A percentile compares a stretch with the other conserved stretches of the same genome.
These are phyloP conservation scores for Caloenas nicobarica DNA, from an alignment of 2,113 vertebrate genomes.

Conservation along the genomic window DNA sequence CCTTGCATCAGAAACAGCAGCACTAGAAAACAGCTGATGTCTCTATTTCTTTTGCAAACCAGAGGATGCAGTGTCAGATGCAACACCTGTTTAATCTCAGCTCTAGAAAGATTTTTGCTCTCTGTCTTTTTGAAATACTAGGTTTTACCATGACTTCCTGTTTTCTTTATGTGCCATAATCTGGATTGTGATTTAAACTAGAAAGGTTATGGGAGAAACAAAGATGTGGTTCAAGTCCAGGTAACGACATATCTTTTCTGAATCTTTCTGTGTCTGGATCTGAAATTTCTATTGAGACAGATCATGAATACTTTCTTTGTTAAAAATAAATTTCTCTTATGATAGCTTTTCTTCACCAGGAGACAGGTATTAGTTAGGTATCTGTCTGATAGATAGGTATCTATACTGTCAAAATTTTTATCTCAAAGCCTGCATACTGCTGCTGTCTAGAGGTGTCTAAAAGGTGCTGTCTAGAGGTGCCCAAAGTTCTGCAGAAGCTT, in stretches of 20 bases:
- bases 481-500: neutral
- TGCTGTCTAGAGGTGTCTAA: neutral
- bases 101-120: neutral
- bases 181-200: neutral
- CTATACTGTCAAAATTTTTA: neutral
- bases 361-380: neutral
- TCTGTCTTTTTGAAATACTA: neutral
- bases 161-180: neutral
- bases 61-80: neutral
- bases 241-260: neutral
- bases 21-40: neutral
- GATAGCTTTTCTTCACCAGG: neutral
- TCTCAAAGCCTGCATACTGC: neutral
- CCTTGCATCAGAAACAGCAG: conserved; percentile 1
- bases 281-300: neutral
- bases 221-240: neutral
- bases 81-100: neutral
- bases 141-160: neutral
- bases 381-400: neutral
- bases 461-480: neutral
- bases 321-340: neutral
- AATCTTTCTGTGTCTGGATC: neutral
- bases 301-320: neutral
- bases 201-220: neutral
- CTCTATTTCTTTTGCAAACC: neutral